Percentiles rank a stretch among this genome's conserved stretches.
Conservation (phyloP, 1,140 invertebrate species). For the Heterodera carotae region DNA sequence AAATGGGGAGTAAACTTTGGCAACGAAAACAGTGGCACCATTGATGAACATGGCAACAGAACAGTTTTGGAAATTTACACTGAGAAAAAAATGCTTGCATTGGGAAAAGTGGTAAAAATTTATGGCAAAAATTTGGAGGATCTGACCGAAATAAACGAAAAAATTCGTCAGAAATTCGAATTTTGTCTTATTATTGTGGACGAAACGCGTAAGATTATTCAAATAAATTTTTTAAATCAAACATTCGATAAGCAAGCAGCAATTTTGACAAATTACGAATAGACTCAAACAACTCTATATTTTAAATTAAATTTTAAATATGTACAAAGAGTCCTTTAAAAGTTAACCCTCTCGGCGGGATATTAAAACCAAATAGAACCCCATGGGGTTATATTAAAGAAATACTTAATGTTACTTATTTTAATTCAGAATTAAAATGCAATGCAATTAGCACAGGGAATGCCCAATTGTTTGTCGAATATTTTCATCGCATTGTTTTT, state of each 20-base stretch:
- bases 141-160: not conserved
- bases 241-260: too few relatives aligned
- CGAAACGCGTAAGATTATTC: not conserved
- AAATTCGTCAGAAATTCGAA: not conserved
- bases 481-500: not conserved
- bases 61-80: not conserved
- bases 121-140: not conserved
- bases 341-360: too few relatives aligned
- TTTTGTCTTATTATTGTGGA: not conserved
- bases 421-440: not conserved
- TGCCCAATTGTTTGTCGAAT: not conserved
- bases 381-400: too few relatives aligned
- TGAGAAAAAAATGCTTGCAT: not conserved
- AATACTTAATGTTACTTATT: not conserved
- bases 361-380: too few relatives aligned
- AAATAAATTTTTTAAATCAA: not conserved
- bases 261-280: too few relatives aligned
- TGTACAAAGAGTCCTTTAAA: too few relatives aligned
- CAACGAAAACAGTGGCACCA: not conserved
- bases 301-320: too few relatives aligned
- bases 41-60: not conserved
- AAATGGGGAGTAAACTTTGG: not conserved
- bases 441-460: not conserved
- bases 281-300: too few relatives aligned
- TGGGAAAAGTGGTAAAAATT: not conserved